Percentiles rank a stretch among this genome's conserved stretches.
phyloP scores from a whole-genome alignment of 2,797 vertebrate genomes.

The Zenarchopterus dispar region DNA sequence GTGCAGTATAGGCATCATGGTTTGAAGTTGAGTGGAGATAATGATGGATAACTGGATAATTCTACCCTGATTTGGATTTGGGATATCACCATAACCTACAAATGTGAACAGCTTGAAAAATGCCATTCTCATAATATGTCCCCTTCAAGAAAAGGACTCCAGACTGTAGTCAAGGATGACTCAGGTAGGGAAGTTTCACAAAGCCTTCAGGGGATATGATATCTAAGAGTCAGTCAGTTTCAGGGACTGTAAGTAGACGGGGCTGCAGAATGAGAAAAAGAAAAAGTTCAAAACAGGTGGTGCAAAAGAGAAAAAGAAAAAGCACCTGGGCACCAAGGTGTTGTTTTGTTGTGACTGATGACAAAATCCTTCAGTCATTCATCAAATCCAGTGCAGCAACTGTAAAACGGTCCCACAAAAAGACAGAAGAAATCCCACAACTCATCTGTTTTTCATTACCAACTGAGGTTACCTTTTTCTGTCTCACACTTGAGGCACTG shows the following conservation, averaged over 20 bases:
- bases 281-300: background rate
- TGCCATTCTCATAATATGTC: too few species aligned
- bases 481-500: constrained; percentile 50
- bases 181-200: constrained; percentile 37
- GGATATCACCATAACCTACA: too few species aligned
- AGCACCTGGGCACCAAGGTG: constrained; percentile 19
- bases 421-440: constrained; percentile 34
- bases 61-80: too few species aligned
- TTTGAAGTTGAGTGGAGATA: too few species aligned
- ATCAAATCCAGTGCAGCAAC: constrained; percentile 29
- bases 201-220: constrained; percentile 32
- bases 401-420: constrained; percentile 36
- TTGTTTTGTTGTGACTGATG: constrained; percentile 30
- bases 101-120: too few species aligned
- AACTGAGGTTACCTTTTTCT: constrained; percentile 54
- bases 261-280: constrained; percentile 7
- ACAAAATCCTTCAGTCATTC: constrained; percentile 20
- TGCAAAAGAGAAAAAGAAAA: background rate
- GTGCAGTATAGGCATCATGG: too few species aligned
- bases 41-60: too few species aligned
- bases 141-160: constrained; percentile 49
- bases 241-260: background rate
- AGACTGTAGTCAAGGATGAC: constrained; percentile 50
- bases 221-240: constrained; percentile 17
- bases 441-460: constrained; percentile 67